A percentile compares a stretch with the other conserved stretches of the same genome.
These are phyloP conservation scores for Ennomos fuscantarius DNA, from an alignment of 2,888 invertebrate genomes.

Conservation along the genomic window DNA sequence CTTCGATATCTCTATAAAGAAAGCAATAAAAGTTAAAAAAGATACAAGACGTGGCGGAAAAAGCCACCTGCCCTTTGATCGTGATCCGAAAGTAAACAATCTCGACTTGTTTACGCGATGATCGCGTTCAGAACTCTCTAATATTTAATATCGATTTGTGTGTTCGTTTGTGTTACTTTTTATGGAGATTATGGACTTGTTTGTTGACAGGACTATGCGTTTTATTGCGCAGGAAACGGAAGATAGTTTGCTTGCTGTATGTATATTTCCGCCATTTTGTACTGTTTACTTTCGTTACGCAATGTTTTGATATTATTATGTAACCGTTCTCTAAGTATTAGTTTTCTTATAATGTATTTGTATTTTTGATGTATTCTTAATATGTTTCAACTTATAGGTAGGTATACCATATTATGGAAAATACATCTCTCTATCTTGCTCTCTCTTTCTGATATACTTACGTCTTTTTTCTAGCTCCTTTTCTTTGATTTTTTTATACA, in stretches of 20 bases:
- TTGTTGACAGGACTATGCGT: constrained; percentile 4
- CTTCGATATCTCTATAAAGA: constrained; percentile 41
- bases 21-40: constrained; percentile 50
- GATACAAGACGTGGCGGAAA: constrained; percentile 45
- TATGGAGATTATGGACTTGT: constrained; percentile 10
- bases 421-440: too few relatives aligned
- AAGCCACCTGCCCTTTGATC: constrained; percentile 59
- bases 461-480: too few relatives aligned
- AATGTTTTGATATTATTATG: too few relatives aligned
- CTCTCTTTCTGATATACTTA: too few relatives aligned
- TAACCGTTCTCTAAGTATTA: too few relatives aligned
- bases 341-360: too few relatives aligned
- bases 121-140: constrained; percentile 47
- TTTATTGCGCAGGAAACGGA: constrained; percentile 6
- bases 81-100: constrained; percentile 55
- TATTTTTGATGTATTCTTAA: too few relatives aligned
- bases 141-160: constrained; percentile 47
- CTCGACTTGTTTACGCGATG: constrained; percentile 51
- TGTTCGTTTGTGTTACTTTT: constrained; percentile 16
- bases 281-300: too few relatives aligned
- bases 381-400: too few relatives aligned
- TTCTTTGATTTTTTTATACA: too few relatives aligned
- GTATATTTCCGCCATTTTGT: too few relatives aligned
- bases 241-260: not conserved
- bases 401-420: too few relatives aligned